Evolutionary conservation across 2,797 vertebrate species (phyloP), one percentile per base, ranked within the genome.

Genomic region (Hydrophis major): DNA sequence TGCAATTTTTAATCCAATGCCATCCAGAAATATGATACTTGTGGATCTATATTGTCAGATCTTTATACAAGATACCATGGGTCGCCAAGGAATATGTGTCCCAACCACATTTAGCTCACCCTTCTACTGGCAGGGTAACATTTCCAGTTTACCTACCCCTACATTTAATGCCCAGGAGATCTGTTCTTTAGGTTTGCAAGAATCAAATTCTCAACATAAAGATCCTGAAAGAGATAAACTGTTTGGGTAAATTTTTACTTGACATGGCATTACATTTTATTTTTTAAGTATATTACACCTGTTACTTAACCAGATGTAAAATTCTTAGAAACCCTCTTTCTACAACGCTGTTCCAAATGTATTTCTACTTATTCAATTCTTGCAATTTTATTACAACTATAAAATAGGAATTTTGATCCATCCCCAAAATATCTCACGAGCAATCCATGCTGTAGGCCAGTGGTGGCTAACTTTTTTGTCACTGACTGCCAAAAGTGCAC

Each of bases 271-370:
- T 92, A 66, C 53, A 87, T 28, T 53, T 6, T 63, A 86, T 42
- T 66, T 42, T 56, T 74, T 61, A 91, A 89, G 88, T 61, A 88
- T 50, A 42, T 66, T 55, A 53, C 53, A 7, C 18, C 14, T 3
- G 86, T 89, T n/a, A 87, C 18, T 0, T 91, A 59, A 93, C 90
- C 37, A 56, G 1, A 90, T 63, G 1, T 42, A 83, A 53, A 37
- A 57, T 94, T 93, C 86, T 91, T 90, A 92, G 50, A 94, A 89
- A 89, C 0, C 55, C 27, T 88, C 53, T 59, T 94, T 94, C 25
- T 18, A 0, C 14, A 63, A 63, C n/a, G 60, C 60, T 87, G 47
- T 93, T 90, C 20, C 56, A 74, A 69, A 61, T 13, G 63, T 63
- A 88, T 93, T 42, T 91, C 93, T 59, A 91, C 6, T 56, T 11